A percentile compares a stretch with the other conserved stretches of the same genome.
Evolutionary conservation across 2,888 invertebrate genomes (phyloP).

Genomic region (Abrostola triplasia): DNA sequence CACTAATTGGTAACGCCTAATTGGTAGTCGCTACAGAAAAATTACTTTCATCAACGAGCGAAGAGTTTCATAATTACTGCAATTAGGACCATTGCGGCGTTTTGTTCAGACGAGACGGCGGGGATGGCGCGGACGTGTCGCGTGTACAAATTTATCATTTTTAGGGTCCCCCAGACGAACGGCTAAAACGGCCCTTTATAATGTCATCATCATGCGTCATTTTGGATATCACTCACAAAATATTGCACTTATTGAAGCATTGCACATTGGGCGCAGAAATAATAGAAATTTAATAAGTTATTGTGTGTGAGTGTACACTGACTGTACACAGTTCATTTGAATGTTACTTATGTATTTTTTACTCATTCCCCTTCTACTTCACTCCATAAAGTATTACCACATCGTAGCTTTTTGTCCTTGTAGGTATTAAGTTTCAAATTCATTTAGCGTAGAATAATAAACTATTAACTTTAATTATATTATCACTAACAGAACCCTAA

Average conservation of each 20-base stretch:
- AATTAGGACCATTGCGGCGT: conserved; percentile 79
- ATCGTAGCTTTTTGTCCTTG: too few species aligned
- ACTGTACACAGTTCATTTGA: too few species aligned
- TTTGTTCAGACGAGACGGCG: conserved; percentile 73
- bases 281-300: too few species aligned
- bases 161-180: background rate
- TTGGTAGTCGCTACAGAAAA: conserved; percentile 84
- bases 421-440: too few species aligned
- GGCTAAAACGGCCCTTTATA: background rate
- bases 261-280: too few species aligned
- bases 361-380: too few species aligned
- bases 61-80: conserved; percentile 85
- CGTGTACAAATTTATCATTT: conserved; percentile 78
- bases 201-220: background rate
- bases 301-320: too few species aligned
- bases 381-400: too few species aligned
- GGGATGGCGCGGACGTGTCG: conserved; percentile 74
- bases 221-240: background rate
- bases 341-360: too few species aligned
- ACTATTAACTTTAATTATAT: background rate
- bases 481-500: background rate
- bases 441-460: too few species aligned
- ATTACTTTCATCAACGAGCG: conserved; percentile 85
- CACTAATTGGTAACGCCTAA: conserved; percentile 82
- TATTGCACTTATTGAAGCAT: background rate